Conservation (phyloP, 2,888 invertebrate genomes). For the Scaptomyza parva region DNA sequence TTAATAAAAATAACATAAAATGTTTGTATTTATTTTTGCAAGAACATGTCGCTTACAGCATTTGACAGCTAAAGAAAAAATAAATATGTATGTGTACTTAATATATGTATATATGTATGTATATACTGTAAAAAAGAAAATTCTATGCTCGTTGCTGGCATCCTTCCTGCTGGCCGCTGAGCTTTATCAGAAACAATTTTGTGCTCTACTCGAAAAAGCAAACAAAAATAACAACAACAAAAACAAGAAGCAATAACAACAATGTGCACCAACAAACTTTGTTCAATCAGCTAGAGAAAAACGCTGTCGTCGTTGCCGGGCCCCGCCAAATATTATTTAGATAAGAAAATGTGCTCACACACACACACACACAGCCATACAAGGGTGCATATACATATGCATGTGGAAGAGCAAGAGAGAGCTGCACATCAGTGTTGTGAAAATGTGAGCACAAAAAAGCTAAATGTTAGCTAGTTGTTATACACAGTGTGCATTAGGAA, state of each 20-base stretch:
- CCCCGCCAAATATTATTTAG: slow-evolving; percentile 74
- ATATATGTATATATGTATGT: slow-evolving; percentile 1
- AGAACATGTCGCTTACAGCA: slow-evolving; percentile 33
- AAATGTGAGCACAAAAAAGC: no score
- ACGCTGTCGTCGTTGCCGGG: slow-evolving; percentile 49
- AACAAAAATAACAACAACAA: slow-evolving; percentile 38
- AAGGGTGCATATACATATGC: slow-evolving; percentile 17
- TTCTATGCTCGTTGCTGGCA: slow-evolving; percentile 26
- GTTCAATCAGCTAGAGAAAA: slow-evolving; percentile 74
- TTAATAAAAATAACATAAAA: slow-evolving; percentile 14
- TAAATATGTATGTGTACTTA: slow-evolving; percentile 7
- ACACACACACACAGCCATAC: slow-evolving; percentile 30
- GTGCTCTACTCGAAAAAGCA: slow-evolving; percentile 44
- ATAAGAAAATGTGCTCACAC: slow-evolving; percentile 72
- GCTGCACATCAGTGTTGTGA: not conserved
- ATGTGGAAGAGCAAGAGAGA: not conserved
- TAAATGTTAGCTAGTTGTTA: not conserved
- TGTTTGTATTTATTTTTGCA: slow-evolving; percentile 27
- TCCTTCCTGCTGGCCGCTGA: slow-evolving; percentile 42
- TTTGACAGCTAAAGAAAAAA: slow-evolving; percentile 36
- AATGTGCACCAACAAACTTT: slow-evolving; percentile 61
- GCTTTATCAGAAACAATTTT: slow-evolving; percentile 58
- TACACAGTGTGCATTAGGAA: not conserved
- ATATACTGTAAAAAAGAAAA: not conserved
- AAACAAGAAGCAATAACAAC: slow-evolving; percentile 27